phyloP scores from a whole-genome alignment of 2,888 invertebrate genomes.

The Cephus spinipes region DNA sequence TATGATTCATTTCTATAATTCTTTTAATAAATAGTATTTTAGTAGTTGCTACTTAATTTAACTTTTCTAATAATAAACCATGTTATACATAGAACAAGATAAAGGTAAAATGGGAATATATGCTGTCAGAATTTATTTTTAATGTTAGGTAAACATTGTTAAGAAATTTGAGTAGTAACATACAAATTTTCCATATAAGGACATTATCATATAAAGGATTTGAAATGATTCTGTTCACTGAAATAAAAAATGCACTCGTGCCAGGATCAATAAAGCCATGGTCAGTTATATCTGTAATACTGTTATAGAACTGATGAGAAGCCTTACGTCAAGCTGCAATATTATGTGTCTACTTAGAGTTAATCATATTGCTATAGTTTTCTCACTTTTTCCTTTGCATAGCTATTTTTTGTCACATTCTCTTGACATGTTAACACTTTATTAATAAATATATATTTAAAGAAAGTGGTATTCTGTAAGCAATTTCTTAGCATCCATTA shows the following conservation, averaged over 20 bases:
- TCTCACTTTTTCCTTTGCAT: conserved; percentile 2
- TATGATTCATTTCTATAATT: not conserved
- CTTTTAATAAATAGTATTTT: not conserved
- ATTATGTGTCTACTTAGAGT: conserved; percentile 3
- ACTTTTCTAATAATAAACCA: not conserved
- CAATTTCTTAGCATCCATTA: not conserved
- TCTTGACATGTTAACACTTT: not conserved
- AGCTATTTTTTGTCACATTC: not conserved
- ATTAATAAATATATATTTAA: not conserved
- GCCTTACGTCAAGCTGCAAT: conserved; percentile 38
- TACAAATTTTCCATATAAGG: not conserved
- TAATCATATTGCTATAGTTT: conserved; percentile 15
- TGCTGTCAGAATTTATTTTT: not conserved
- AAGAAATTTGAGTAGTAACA: not conserved
- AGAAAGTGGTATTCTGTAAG: not conserved
- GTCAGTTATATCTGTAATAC: conserved; percentile 43
- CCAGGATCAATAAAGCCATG: conserved; percentile 51
- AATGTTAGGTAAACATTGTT: not conserved
- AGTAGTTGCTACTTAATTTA: not conserved
- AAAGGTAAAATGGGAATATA: not conserved
- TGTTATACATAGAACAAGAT: not conserved
- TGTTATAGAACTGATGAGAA: conserved; percentile 42
- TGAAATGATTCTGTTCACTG: not conserved
- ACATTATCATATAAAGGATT: not conserved
- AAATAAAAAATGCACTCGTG: conserved; percentile 17